A percentile compares a stretch with the other conserved stretches of the same genome.
phyloP scores from a whole-genome alignment of 2,797 vertebrate genomes.

The Crax fasciolata region DNA sequence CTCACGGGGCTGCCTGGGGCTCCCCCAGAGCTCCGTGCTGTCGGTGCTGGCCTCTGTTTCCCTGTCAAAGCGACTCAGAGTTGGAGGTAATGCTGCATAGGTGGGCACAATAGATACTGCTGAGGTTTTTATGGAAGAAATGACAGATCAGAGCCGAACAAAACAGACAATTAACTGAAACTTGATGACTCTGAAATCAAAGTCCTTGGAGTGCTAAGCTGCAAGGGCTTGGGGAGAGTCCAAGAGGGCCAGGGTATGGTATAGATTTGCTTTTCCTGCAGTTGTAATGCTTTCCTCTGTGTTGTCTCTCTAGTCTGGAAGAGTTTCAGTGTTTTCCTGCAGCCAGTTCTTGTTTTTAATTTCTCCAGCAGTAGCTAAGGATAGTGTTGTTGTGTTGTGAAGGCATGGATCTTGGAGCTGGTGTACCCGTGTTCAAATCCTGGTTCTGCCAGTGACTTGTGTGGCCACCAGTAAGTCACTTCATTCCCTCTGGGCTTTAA shows the following conservation, averaged over 20 bases:
- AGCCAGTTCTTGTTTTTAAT: neutral
- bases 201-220: neutral
- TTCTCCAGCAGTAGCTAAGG: neutral
- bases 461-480: neutral
- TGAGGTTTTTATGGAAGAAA: neutral
- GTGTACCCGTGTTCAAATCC: neutral
- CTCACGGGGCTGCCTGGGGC: neutral
- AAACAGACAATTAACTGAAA: conserved; percentile 22
- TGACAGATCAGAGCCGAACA: neutral
- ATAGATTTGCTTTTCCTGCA: conserved; percentile 12
- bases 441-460: neutral
- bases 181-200: conserved; percentile 3
- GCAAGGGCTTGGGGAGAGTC: neutral
- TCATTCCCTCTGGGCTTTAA: neutral
- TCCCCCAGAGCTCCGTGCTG: neutral
- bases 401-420: neutral
- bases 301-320: neutral
- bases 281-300: neutral
- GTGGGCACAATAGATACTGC: neutral
- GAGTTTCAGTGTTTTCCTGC: neutral
- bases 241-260: neutral
- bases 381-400: neutral
- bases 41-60: accelerated
- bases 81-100: neutral
- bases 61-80: accelerated